Conservation (phyloP, 2,888 invertebrate species). For the Lithodes maja region DNA sequence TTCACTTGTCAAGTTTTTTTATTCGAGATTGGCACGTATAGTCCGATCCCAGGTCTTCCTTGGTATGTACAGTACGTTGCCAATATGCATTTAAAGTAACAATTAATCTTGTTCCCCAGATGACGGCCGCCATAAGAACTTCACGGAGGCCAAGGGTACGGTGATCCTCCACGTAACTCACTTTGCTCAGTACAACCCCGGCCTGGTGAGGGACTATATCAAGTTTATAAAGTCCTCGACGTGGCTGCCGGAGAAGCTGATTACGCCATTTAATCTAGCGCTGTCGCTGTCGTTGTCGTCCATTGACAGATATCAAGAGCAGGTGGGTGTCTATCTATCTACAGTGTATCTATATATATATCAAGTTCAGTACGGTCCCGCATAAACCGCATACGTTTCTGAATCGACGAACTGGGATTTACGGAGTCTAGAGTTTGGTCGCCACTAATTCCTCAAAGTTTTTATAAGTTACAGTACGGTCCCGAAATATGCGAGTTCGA, state of each 20-base stretch:
- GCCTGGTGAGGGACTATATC: constrained; percentile 63
- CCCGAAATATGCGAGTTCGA: no score
- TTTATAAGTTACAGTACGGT: no score
- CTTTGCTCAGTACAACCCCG: constrained; percentile 61
- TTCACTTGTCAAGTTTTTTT: no score
- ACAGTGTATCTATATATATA: neutral
- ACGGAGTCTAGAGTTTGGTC: neutral
- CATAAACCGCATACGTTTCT: neutral
- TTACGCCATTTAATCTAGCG: constrained; percentile 69
- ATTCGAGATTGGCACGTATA: no score
- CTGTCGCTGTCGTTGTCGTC: constrained; percentile 65
- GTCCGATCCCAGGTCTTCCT: no score
- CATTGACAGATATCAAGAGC: constrained; percentile 65
- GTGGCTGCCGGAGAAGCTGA: constrained; percentile 57
- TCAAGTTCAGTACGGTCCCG: no score
- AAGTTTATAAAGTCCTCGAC: constrained; percentile 57
- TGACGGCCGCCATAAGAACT: constrained; percentile 45
- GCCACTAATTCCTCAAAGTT: no score
- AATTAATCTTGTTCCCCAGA: constrained; percentile 13
- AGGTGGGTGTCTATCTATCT: constrained; percentile 25
- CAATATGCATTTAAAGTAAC: no score
- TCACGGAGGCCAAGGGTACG: constrained; percentile 68
- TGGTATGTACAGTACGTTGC: no score
- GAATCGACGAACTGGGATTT: neutral
- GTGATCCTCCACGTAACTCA: constrained; percentile 70